Percentiles rank a stretch among this genome's conserved stretches.
phyloP scores from a whole-genome alignment of 53 echinoderm and acorn worm genomes.

The Paracentrotus lividus region DNA sequence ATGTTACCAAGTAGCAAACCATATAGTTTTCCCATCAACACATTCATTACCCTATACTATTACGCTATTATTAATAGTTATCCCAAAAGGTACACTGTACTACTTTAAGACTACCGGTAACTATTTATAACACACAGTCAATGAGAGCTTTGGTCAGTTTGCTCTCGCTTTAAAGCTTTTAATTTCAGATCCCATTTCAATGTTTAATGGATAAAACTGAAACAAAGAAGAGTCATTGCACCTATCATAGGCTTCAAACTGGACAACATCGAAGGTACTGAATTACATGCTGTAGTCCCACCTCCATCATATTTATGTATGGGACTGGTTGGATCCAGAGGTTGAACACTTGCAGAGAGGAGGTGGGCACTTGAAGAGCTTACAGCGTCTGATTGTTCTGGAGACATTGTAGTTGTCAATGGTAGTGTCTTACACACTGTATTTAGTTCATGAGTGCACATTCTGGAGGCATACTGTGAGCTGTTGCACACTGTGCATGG shows the following conservation, averaged over 20 bases:
- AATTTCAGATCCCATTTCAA: not conserved
- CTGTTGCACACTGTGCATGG: not conserved
- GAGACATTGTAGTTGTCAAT: not conserved
- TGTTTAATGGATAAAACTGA: not conserved
- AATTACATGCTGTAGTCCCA: not conserved
- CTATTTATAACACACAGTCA: too few relatives aligned
- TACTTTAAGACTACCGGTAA: too few relatives aligned
- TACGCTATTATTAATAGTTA: too few relatives aligned
- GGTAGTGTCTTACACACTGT: not conserved
- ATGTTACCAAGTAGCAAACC: too few relatives aligned
- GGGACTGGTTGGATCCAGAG: not conserved
- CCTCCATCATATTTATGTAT: not conserved
- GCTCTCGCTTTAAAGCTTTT: not conserved
- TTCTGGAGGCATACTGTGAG: not conserved
- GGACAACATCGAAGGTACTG: not conserved
- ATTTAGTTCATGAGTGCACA: not conserved
- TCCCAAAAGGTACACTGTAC: too few relatives aligned
- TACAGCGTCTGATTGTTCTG: not conserved
- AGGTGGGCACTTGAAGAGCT: not conserved
- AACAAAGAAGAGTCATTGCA: not conserved
- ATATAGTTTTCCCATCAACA: too few relatives aligned
- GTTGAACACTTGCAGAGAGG: not conserved
- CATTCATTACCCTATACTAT: too few relatives aligned
- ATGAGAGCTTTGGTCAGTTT: too few relatives aligned
- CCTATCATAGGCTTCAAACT: not conserved